phyloP scores from a whole-genome alignment of 1,140 invertebrate species.

The Aleiodes sp. region DNA sequence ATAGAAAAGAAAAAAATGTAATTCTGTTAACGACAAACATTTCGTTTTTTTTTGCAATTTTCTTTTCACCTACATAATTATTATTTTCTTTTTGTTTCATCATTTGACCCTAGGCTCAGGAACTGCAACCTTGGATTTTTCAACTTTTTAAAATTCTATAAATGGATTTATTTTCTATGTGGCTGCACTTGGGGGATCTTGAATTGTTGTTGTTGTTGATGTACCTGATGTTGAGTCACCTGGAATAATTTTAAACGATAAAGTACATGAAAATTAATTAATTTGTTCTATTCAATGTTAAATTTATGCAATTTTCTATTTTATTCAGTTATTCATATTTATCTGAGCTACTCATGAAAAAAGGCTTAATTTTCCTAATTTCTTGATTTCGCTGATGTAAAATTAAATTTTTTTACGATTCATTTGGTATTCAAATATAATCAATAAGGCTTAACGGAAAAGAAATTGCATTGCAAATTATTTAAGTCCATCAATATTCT shows the following conservation, averaged over 20 bases:
- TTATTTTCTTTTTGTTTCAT: conserved; percentile 37
- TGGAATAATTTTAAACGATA: conserved; percentile 31
- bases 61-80: conserved; percentile 8
- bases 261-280: no score
- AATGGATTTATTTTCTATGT: conserved; percentile 27
- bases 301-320: background rate
- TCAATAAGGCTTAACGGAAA: no score
- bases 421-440: no score
- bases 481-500: no score
- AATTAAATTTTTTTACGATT: no score
- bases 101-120: conserved; percentile 52
- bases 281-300: no score
- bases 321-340: no score
- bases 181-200: conserved; percentile 54
- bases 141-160: conserved; percentile 36
- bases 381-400: no score
- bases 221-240: conserved; percentile 54
- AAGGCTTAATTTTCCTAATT: no score
- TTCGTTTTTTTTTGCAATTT: background rate
- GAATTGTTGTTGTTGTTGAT: conserved; percentile 52
- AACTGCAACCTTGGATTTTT: conserved; percentile 54
- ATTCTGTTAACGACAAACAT: conserved; percentile 12
- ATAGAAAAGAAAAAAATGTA: background rate
- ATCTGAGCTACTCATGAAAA: no score
- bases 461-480: no score